Evolutionary conservation across 2,113 vertebrate genomes (phyloP).

Genomic region (Rhabdornis inornatus): DNA sequence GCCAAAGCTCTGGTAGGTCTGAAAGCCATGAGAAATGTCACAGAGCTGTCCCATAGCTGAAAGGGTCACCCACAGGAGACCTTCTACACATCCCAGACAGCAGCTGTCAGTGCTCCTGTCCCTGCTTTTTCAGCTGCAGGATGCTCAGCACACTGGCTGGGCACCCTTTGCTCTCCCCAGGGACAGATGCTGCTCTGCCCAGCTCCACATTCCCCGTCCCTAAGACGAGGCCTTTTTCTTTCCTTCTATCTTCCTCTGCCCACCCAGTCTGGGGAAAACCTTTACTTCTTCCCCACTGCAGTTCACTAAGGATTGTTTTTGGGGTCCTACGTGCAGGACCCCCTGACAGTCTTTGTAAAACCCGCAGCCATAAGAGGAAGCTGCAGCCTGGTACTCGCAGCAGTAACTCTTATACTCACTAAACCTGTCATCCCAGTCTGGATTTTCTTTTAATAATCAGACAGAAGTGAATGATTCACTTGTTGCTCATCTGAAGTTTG

Average conservation of each 20-base stretch:
- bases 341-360: not conserved
- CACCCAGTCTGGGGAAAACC: not conserved
- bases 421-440: constrained; percentile 25
- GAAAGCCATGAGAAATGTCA: not conserved
- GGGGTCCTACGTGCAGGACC: not conserved
- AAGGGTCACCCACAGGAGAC: not conserved
- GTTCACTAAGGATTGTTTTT: not conserved
- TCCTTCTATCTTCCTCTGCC: not conserved
- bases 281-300: not conserved
- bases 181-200: not conserved
- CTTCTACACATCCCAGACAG: not conserved
- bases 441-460: constrained; percentile 1
- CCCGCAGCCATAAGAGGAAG: fast-evolving
- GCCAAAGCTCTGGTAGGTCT: not conserved
- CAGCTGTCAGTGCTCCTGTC: not conserved
- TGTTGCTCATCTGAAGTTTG: not conserved
- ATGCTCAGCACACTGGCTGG: not conserved
- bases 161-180: not conserved
- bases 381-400: not conserved
- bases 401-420: not conserved
- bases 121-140: not conserved
- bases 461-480: constrained; percentile 23
- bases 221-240: not conserved
- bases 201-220: not conserved
- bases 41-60: not conserved